Evolutionary conservation across 2,888 invertebrate genomes (phyloP), one percentile per base, ranked within the genome.

Genomic region (Hesperia comma): DNA sequence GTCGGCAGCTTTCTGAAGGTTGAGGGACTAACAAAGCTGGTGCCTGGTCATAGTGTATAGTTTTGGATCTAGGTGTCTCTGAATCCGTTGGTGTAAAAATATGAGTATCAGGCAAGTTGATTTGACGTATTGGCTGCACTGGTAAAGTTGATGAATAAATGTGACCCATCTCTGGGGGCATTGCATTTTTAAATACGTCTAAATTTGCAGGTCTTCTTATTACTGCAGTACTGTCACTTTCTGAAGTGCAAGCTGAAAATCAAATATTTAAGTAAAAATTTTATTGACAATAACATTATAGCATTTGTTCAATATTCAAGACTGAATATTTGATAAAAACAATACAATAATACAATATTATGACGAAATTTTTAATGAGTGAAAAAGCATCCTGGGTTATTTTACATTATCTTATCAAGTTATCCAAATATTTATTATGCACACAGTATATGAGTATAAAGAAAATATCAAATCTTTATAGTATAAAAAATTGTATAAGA

Each of bases 21-120:
- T 86, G 84, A 17, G 87, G 83, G 46, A 87, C 70, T n/a, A 89
- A 76, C 26, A 84, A 79, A 12, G 83, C 71, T n/a, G 85, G 80
- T 56, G 74, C 77, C 61, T 71, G 82, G 69, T 88, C 85, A 70
- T 93, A 92, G 75, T 93, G 93, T 61, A 93, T 93, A 19, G 92
- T 93, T 81, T 92, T 93, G 37, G 93, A 93, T 70, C 92, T 85
- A 37, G 93, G 93, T 63, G 87, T 92, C 80, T 93, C 92, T 0
- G 93, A 93, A 76, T 93, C 91, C 33, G 91, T 91, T 5, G 93
- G 93, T 64, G 93, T 93, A 73, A 92, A 93, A 63, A 93, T 93
- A 75, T 93, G 93, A 26, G 93, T 93, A 69, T 93, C 93, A 10
- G 93, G 93, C 68, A 93, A 79, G 73, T 80, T 93, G 61, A 93